Evolutionary conservation across 2,888 invertebrate species (phyloP), one percentile per base, ranked within the genome.

Genomic region (Clivina fossor): DNA sequence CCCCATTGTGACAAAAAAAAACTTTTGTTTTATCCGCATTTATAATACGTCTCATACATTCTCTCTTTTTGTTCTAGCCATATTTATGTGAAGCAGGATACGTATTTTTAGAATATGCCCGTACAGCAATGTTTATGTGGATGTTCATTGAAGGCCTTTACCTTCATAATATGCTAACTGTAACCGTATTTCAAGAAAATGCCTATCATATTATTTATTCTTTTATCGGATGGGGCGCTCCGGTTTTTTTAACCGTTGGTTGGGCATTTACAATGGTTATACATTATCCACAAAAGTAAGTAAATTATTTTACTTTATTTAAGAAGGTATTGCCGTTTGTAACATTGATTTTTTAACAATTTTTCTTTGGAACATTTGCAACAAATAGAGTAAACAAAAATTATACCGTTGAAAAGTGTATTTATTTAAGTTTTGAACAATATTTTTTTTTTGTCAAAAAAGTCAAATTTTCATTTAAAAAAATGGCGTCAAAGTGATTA

Each of bases 101-200:
- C 73, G 78, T 88, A 0, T 71, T 93, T 1, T 73, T 96, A 61
- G 97, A 97, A 69, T 96, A 93, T 69, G 85, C 90, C 0, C 86
- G 90, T 60, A 90, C 92, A 0, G 88, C 90, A 1, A 92, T 92
- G 83, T 96, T 94, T 68, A 87, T 89, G 83, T 97, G 97, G 95
- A 96, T 96, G 93, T 90, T 96, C 66, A 87, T 95, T 48, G 96
- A 97, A 71, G 96, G 95, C 0, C 77, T 93, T 9, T 93, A 92
- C 68, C 76, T 97, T 18, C 90, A 95, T 72, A 88, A 85, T 60
- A 84, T 91, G 71, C 85, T 93, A 30, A 88, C 93, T 50, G 83
- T 84, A 0, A 83, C 84, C 4, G 83, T 85, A 0, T 81, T 90
- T 64, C 83, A 85, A 68, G 85, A 84, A 56, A 80, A 83, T 58